Base-by-base conservation (phyloP, 2,888 invertebrate species). In the Malthinus seriepunctatus region DNA sequence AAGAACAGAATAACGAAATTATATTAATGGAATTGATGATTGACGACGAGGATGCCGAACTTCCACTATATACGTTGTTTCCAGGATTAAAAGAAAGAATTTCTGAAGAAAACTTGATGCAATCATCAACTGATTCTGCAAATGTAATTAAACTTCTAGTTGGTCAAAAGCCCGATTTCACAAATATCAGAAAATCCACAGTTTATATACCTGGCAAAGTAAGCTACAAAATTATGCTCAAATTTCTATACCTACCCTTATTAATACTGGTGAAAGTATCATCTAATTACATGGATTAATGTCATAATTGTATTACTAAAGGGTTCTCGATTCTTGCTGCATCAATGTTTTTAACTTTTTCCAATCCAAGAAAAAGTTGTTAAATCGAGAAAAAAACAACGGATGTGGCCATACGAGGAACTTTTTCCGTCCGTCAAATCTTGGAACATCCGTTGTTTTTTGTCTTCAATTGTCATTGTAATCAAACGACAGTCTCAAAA, bases 151-250 rank as follows among this genome's bases (percentile, higher is more conserved):
- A 71, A 60, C 57, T 71, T 45, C 51, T 75, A n/a, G 67, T 71
- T n/a, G 74, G 74, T 1, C 68, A 73, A 61, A 73, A 69, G 51
- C 67, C 72, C 0, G 69, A 72, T 61, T 69, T 72, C 60, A 66
- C 66, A 33, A 52, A 64, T 10, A 57, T 73, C 64, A 71, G 65
- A 51, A 66, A 65, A 11, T 65, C 69, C 8, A 67, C 60, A 51
- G 68, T 67, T 54, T 45, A 70, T n/a, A 49, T 62, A 33, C 61
- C 60, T 3, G 45, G 55, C 7, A 62, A 55, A 23, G 51, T 54
- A 48, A 50, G 45, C 14, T 37, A 8, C 39, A 38, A 12, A 38
- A 6, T 38, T 38, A 6, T 38, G 1, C 5, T 23, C 3, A 2
- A 23, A 23, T 23, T 23, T 12, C 8, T 38, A 11, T 12, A 11